Percentiles rank a stretch among this genome's conserved stretches.
Evolutionary conservation across 2,888 invertebrate genomes (phyloP).

Genomic region (Tineola bisselliella): DNA sequence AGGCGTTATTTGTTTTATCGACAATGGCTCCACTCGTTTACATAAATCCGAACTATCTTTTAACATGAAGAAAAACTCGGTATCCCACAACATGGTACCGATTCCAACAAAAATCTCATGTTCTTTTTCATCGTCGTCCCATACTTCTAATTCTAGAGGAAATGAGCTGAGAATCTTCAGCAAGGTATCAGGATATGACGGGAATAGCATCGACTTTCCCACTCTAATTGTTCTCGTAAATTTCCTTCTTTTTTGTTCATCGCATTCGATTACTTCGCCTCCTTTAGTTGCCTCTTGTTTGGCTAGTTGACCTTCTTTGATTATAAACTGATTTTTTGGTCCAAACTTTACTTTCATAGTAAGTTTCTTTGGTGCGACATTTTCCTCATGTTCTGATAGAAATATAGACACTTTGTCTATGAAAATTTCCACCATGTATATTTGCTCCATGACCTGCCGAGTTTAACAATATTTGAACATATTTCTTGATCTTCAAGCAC

Average conservation of each 20-base stretch:
- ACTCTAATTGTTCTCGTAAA: conserved; percentile 50
- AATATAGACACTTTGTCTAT: conserved; percentile 60
- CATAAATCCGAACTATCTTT: conserved; percentile 40
- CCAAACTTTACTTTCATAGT: conserved; percentile 58
- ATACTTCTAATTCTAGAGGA: conserved; percentile 60
- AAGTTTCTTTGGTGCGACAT: conserved; percentile 43
- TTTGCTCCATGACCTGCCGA: conserved; percentile 65
- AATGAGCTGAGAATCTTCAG: conserved; percentile 47
- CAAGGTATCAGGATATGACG: conserved; percentile 54
- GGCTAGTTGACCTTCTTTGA: conserved; percentile 55
- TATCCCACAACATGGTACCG: conserved; percentile 53
- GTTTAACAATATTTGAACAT: conserved; percentile 24
- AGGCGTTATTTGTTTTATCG: conserved; percentile 36
- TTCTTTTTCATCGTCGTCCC: conserved; percentile 51
- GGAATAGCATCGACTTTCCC: conserved; percentile 66
- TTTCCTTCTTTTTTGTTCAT: conserved; percentile 38
- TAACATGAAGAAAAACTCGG: conserved; percentile 55
- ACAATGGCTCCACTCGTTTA: conserved; percentile 37
- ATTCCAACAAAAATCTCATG: conserved; percentile 49
- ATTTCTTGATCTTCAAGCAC: not conserved
- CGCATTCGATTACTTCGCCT: conserved; percentile 41
- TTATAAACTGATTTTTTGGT: conserved; percentile 55
- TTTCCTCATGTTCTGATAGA: conserved; percentile 31
- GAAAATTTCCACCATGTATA: conserved; percentile 67
- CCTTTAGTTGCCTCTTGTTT: conserved; percentile 26